Evolutionary conservation across 2,113 vertebrate genomes (phyloP), one percentile per base, ranked within the genome.

Genomic region (Datnioides undecimradiatus): DNA sequence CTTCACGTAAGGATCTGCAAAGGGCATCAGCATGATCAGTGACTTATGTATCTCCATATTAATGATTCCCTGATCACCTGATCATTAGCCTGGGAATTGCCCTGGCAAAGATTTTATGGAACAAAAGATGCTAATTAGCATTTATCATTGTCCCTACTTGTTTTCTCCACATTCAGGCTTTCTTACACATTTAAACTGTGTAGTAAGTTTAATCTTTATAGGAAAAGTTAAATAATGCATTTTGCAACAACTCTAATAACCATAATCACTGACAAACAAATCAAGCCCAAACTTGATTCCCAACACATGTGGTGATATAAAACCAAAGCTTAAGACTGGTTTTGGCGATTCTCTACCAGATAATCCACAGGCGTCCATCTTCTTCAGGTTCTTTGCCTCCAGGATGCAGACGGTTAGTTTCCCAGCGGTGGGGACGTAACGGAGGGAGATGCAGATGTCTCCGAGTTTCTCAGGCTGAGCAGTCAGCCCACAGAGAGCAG

Each of bases 381-480:
- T 99, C 94, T 99, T 99, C 82, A 99, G 94, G 91, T 99, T 99
- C 94, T 99, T 99, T 80, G 98, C 98, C 84, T 99, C 98, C 88
- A 99, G 95, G 88, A 99, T 99, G 90, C 97, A 99, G 87, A 99
- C 97, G 0, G 98, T 99, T 83, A 99, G 96, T 79, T 99, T 99
- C 13, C 98, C 98, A 0, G 98, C 98, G 0, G 98, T 99, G 73
- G 98, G 98, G 77, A 99, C 98, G 0, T 99, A 99, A 67, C 98
- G 97, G 4, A 99, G 94, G 8, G 98, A 99, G 82, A 97, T 98
- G 93, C 98, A 99, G 91, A 99, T 99, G 76, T 99, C 98, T 12
- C 98, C 98, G 1, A 99, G 94, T 91, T 99, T 99, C 94, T 99
- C 98, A 2, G 97, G 98, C 98, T 99, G 94, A 70, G 36, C 33